A percentile compares a stretch with the other conserved stretches of the same genome.
Evolutionary conservation across 1,140 invertebrate genomes (phyloP).

Genomic region (Babylonia areolata): DNA sequence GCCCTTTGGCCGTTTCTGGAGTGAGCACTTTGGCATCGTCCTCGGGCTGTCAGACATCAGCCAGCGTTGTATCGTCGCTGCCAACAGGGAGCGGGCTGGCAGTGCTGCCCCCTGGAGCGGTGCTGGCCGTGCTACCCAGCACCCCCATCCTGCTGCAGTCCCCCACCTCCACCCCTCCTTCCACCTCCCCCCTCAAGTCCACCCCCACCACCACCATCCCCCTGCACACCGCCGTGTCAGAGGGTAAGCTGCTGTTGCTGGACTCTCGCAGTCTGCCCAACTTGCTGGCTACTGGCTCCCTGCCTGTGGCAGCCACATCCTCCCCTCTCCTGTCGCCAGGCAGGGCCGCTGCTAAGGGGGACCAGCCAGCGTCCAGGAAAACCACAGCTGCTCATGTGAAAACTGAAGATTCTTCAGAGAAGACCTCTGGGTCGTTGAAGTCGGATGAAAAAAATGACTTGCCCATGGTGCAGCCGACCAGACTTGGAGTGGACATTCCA

Average conservation of each 20-base stretch:
- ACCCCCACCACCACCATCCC: not conserved
- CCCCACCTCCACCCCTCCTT: not conserved
- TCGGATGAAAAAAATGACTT: not conserved
- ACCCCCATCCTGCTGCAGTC: constrained; percentile 17
- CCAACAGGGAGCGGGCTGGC: constrained; percentile 1
- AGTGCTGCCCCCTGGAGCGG: constrained; percentile 23
- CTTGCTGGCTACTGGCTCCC: not conserved
- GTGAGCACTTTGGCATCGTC: not conserved
- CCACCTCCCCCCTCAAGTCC: constrained; percentile 17
- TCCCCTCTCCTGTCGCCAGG: not conserved
- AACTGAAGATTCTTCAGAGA: not conserved
- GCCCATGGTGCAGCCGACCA: no score
- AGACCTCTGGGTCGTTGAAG: not conserved
- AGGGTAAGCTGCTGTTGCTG: constrained; percentile 21
- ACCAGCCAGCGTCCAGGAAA: not conserved
- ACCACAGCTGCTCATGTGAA: not conserved
- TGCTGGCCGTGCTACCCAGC: constrained; percentile 2
- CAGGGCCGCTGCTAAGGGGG: not conserved
- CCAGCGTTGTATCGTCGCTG: not conserved
- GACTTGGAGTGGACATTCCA: not conserved
- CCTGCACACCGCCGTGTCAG: constrained; percentile 17
- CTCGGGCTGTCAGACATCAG: no score
- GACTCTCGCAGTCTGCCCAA: constrained; percentile 17
- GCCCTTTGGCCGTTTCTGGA: not conserved
- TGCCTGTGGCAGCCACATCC: not conserved